Percentiles rank a stretch among this genome's conserved stretches.
Conservation (phyloP, 2,888 invertebrate genomes). For the Apoderus coryli region DNA sequence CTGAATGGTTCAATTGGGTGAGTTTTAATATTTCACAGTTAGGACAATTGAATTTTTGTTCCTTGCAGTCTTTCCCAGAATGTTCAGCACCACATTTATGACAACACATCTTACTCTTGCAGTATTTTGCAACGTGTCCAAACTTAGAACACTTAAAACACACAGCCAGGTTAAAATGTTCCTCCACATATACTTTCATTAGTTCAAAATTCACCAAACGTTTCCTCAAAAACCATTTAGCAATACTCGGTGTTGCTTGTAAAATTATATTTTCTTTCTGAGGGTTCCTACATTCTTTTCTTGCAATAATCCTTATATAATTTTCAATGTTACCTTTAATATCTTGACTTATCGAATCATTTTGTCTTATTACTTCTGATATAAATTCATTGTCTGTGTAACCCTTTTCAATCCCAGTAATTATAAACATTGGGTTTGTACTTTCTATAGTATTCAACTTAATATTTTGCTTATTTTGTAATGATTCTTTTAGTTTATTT, state of each 20-base stretch:
- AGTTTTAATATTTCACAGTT: slow-evolving; percentile 9
- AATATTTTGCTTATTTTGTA: not conserved
- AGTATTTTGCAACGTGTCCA: slow-evolving; percentile 8
- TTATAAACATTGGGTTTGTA: slow-evolving; percentile 5
- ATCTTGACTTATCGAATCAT: slow-evolving; percentile 5
- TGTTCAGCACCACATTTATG: slow-evolving; percentile 9
- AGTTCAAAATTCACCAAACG: slow-evolving; percentile 6
- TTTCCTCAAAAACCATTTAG: slow-evolving; percentile 8
- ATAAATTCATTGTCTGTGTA: slow-evolving; percentile 6
- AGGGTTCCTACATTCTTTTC: slow-evolving; percentile 3
- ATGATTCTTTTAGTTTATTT: slow-evolving; percentile 6
- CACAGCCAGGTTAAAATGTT: slow-evolving; percentile 7
- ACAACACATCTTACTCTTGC: slow-evolving; percentile 6
- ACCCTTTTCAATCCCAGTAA: slow-evolving; percentile 6
- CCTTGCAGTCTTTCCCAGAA: slow-evolving; percentile 3
- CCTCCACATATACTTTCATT: slow-evolving; percentile 3
- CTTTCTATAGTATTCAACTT: slow-evolving; percentile 4
- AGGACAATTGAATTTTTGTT: slow-evolving; percentile 3
- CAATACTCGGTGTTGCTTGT: slow-evolving; percentile 1
- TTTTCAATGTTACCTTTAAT: not conserved
- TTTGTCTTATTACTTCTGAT: slow-evolving; percentile 5
- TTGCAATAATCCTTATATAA: slow-evolving; percentile 7
- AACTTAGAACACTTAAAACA: slow-evolving; percentile 9
- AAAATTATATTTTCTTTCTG: slow-evolving; percentile 7
- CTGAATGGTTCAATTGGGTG: slow-evolving; percentile 2